phyloP scores from a whole-genome alignment of 2,113 vertebrate genomes.

The Nestor notabilis region DNA sequence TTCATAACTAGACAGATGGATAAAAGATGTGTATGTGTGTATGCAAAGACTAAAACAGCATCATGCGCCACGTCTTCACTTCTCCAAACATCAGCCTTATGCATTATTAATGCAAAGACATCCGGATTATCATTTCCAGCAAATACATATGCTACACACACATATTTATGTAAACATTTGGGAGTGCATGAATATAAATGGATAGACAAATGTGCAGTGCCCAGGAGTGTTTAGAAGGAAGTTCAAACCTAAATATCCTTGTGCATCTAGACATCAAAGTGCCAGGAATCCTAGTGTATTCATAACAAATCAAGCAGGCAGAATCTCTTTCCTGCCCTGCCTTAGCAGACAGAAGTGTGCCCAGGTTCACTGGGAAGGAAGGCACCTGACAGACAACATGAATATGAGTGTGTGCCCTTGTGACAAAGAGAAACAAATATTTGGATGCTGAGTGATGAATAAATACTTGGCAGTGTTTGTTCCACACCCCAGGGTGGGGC shows the following conservation, averaged over 20 bases:
- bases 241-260: not conserved
- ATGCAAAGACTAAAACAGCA: not conserved
- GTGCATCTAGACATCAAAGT: not conserved
- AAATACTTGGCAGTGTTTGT: constrained; percentile 45
- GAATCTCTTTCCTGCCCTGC: not conserved
- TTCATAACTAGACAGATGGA: not conserved
- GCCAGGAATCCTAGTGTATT: not conserved
- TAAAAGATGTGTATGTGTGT: not conserved
- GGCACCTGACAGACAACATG: not conserved
- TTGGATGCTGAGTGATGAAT: constrained; percentile 52
- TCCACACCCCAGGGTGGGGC: constrained; percentile 61
- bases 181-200: not conserved
- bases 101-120: not conserved
- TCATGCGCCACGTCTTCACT: not conserved
- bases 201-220: not conserved
- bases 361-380: not conserved
- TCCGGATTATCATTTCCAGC: not conserved
- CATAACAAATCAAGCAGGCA: not conserved
- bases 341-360: not conserved
- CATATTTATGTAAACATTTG: not conserved
- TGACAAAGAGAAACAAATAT: constrained; percentile 46
- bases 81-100: not conserved
- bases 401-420: not conserved
- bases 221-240: not conserved
- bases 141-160: not conserved